A percentile compares a stretch with the other conserved stretches of the same genome.
Evolutionary conservation across 2,113 vertebrate species (phyloP).

Genomic region (Amia ocellicauda): DNA sequence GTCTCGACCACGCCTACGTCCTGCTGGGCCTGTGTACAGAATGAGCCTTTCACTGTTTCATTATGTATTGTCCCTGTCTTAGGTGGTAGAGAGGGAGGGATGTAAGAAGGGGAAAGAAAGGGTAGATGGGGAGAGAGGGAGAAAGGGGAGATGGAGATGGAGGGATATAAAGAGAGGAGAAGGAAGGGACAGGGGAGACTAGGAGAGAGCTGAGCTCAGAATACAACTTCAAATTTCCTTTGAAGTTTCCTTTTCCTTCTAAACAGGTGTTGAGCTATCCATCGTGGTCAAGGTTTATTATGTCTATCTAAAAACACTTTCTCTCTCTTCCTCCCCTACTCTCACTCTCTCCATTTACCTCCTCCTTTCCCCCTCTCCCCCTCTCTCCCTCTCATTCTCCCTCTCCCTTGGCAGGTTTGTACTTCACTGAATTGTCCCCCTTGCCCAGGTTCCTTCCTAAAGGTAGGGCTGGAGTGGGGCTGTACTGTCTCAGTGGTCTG

Average conservation of each 20-base stretch:
- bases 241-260: too few species aligned
- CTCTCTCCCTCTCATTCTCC: conserved; percentile 6
- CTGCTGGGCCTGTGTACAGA: conserved; percentile 9
- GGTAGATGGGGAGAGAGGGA: accelerated
- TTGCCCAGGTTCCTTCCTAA: background rate
- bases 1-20: background rate
- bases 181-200: background rate
- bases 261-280: too few species aligned
- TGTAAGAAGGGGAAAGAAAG: background rate
- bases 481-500: too few species aligned
- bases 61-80: too few species aligned
- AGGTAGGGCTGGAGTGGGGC: too few species aligned
- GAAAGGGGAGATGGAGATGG: conserved; percentile 3
- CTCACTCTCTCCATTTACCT: background rate
- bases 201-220: background rate
- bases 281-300: too few species aligned
- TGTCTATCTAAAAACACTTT: too few species aligned
- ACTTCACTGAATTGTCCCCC: background rate
- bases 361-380: conserved; percentile 8
- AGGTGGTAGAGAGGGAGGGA: too few species aligned
- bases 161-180: background rate
- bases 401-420: background rate
- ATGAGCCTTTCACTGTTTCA: too few species aligned
- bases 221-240: too few species aligned
- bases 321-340: background rate